A percentile compares a stretch with the other conserved stretches of the same genome.
Conservation (phyloP, 2,113 vertebrate genomes). For the Phylloscopus trochiloides region DNA sequence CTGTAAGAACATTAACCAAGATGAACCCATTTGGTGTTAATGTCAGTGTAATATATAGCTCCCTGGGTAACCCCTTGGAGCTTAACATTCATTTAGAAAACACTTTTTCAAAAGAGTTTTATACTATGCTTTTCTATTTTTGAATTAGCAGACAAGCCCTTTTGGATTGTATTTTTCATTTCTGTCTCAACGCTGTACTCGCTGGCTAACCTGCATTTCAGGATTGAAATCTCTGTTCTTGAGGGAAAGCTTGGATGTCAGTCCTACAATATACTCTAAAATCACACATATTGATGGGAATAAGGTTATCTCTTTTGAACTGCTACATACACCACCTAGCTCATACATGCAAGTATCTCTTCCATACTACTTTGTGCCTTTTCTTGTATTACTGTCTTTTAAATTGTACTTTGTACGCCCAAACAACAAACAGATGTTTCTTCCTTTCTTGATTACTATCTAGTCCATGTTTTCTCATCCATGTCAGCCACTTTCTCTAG, state of each 20-base stretch:
- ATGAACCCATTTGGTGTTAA: conserved; percentile 66
- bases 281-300: neutral
- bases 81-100: conserved; percentile 45
- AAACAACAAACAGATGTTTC: neutral
- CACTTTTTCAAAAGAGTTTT: conserved; percentile 9
- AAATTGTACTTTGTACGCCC: neutral
- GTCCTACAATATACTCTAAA: neutral
- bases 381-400: neutral
- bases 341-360: neutral
- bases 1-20: conserved; percentile 61
- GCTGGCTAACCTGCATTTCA: neutral
- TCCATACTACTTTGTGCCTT: neutral
- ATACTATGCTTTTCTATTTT: neutral
- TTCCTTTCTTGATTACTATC: neutral
- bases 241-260: neutral
- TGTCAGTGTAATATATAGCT: conserved; percentile 58
- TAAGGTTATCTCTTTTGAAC: neutral
- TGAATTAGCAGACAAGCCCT: neutral
- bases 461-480: neutral
- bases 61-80: conserved; percentile 40
- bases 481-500: neutral
- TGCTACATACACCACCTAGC: neutral
- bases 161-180: neutral
- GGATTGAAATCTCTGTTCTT: neutral
- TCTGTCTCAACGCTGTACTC: neutral